Evolutionary conservation across 1,140 invertebrate species (phyloP), one percentile per base, ranked within the genome.

Genomic region (Cherax destructor): DNA sequence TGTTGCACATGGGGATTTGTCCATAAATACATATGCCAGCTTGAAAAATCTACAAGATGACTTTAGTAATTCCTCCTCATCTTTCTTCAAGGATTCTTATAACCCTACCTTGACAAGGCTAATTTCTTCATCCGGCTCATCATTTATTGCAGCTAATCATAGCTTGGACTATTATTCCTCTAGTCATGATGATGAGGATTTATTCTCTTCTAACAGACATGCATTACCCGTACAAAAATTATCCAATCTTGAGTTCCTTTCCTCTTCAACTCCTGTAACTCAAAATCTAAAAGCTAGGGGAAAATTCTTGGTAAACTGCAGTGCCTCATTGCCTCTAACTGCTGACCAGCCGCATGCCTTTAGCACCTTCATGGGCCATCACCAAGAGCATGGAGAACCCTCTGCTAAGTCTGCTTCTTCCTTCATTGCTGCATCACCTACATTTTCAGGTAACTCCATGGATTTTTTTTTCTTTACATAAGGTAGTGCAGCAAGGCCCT

Each of bases 121-220:
- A 74, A 41, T 21, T 47, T 69, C 47, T 21, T 56, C 81, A 41
- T 83, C 24, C 18, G 21, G 59, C 24, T 65, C 81, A 69, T 18
- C 52, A 21, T 13, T 56, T 56, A 13, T 24, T 83, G 81, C n/a
- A 78, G 80, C 79, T 91, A 80, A 49, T 78, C 83, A 86, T 24
- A n/a, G 61, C n/a, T 83, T 86, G 78, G 74, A 91, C 59, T 91
- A 83, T 74, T 74, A 65, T 50, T 76, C 89, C 41, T 80, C 89
- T 21, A 85, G 83, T 16, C 74, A 85, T 41, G 74, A 80, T 65
- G 89, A 91, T 52, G 49, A 72, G 72, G 9, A 47, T 47, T 76
- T 61, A 16, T 90, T 2, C 30, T 41, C 88, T 30, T 91, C 88
- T 50, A 30, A 69, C 24, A 61, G 21, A 30, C 24, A 83, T 41